Evolutionary conservation across 2,113 vertebrate genomes (phyloP), one percentile per base, ranked within the genome.

Genomic region (Opisthocomus hoazin): DNA sequence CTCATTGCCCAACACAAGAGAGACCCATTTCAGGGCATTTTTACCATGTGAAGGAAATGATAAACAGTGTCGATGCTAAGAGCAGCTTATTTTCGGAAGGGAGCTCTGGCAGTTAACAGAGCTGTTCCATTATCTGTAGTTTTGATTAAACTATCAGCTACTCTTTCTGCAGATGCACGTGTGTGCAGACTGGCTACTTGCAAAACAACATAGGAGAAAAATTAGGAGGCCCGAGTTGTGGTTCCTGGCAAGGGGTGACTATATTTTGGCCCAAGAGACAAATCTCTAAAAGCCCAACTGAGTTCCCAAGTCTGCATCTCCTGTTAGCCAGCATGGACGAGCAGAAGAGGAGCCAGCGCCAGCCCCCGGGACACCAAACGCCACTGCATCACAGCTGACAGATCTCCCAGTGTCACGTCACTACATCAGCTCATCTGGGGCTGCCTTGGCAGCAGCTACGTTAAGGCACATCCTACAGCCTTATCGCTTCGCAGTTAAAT

Each of bases 361-460:
- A 94, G 54, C 41, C 50, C 50, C 20, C 10, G 58, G 57, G 61
- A 61, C 8, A 11, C 27, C 0, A 6, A 58, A 68, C 1, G 4
- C 34, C 3, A 0, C 46, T 46, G 37, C 50, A 63, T 89, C 51
- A 2, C 0, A 0, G 32, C 6, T 81, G 69, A 75, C 66, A 76
- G 45, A 69, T 39, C 23, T 93, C 34, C 45, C 45, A 5, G 91
- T 56, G 48, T 73, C 93, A 76, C 30, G 29, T 21, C 84, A 68
- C 69, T 2, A 0, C 45, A 18, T 10, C 2, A 0, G 3, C 37
- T 87, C 4, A 0, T 74, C 39, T 78, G 79, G 27, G 26, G 60
- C 66, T 90, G 79, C 68, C 58, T 57, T 41, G 27, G 32, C 43
- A 96, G 12, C 21, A 34, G 66, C 51, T 66, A n/a, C 68, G 26